Evolutionary conservation across 2,797 vertebrate species (phyloP).

Genomic region (Lepilemur ruficaudatus): DNA sequence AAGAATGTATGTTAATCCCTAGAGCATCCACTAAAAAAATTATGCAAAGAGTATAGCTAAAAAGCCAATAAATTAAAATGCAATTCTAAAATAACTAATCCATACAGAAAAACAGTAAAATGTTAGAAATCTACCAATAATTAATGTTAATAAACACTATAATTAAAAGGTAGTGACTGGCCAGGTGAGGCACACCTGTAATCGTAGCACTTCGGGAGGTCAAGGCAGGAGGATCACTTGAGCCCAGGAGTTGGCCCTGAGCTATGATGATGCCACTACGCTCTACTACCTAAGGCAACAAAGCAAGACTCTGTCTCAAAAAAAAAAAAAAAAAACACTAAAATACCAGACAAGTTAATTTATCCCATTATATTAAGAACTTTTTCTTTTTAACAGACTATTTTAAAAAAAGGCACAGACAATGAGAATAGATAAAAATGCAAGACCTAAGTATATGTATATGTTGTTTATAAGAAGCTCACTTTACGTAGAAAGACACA

Average conservation of each 20-base stretch:
- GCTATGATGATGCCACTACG: too few relatives aligned
- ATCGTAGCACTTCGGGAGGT: too few relatives aligned
- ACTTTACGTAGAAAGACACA: neutral
- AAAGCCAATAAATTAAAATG: neutral
- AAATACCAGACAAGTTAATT: too few relatives aligned
- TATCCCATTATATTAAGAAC: too few relatives aligned
- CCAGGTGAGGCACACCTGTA: too few relatives aligned
- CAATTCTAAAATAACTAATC: neutral
- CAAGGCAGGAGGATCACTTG: too few relatives aligned
- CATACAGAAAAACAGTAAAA: neutral
- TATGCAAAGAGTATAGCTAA: neutral
- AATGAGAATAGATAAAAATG: neutral
- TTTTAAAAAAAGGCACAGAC: neutral
- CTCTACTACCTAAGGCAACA: too few relatives aligned
- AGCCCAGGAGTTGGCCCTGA: too few relatives aligned
- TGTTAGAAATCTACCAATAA: neutral
- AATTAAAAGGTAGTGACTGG: neutral
- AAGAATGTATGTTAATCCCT: neutral
- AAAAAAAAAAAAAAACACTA: neutral
- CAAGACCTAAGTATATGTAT: neutral
- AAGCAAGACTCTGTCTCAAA: neutral
- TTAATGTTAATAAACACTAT: neutral
- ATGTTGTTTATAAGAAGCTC: neutral
- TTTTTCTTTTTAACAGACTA: too few relatives aligned
- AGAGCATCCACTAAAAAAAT: neutral